Evolutionary conservation across 92 coral and sea anemone species (phyloP), one percentile per base, ranked within the genome.

Genomic region (Umimayanthus chanpuru): DNA sequence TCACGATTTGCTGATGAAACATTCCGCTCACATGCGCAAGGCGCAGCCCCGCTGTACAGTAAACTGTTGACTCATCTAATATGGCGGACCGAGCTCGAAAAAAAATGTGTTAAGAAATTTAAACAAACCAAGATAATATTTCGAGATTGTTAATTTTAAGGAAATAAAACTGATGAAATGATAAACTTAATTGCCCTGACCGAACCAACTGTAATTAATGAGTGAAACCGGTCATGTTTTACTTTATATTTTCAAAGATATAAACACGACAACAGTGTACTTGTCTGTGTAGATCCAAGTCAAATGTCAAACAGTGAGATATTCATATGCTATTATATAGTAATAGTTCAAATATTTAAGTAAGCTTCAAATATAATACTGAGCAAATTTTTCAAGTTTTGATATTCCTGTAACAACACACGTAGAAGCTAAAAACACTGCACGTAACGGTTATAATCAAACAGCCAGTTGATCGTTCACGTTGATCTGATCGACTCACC

Each of bases 21-120:
- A n/a, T n/a, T 71, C 40, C 25, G 9, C 56, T 29, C 65, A 70
- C 65, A 83, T 83, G 87, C 87, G 87, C 78, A 68, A 68, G 18
- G 50, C 67, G 78, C 44, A 68, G 41, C 66, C 77, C 77, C 87
- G 87, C 87, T 83, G 78, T 70, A 83, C 87, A 83, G 26, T 5
- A 83, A 8, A 41, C 25, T 29, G 87, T 66, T 20, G 79, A 30
- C 67, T 83, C 87, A 28, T n/a, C 12, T 11, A 83, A 83, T 12
- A 83, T 83, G 87, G 87, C 66, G 87, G 87, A 83, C 50, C 50
- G 10, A 6, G 50, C 50, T 47, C 50, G 50, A 32, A 32, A 32
- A 32, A 32, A 32, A 32, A 32, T 32, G 36, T 32, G 0, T 32
- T 32, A 32, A 32, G 36, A 32, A 32, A 32, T n/a, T n/a, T n/a